Percentiles rank a stretch among this genome's conserved stretches.
Conservation (phyloP, 2,888 invertebrate genomes). For the Drosophila phalerata region DNA sequence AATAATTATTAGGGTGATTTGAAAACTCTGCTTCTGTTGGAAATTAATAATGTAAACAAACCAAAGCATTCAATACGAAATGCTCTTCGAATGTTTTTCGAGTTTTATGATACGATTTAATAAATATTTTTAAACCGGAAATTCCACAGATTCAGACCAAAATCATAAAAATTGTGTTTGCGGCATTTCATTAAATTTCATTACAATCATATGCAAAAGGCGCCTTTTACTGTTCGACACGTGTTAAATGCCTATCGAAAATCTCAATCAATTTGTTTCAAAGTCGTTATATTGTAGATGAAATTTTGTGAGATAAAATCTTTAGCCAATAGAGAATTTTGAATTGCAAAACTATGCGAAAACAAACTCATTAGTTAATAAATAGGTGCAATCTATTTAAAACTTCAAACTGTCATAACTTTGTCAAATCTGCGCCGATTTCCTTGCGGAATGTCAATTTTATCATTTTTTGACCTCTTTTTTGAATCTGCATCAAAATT, state of each 20-base stretch:
- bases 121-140: constrained; percentile 44
- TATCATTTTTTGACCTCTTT: too few relatives aligned
- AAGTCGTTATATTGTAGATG: neutral
- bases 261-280: neutral
- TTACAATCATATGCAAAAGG: constrained; percentile 15
- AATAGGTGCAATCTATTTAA: too few relatives aligned
- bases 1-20: constrained; percentile 39
- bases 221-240: constrained; percentile 39
- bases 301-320: neutral
- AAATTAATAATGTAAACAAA: constrained; percentile 58
- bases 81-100: constrained; percentile 18
- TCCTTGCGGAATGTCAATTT: too few relatives aligned
- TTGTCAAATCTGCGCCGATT: too few relatives aligned
- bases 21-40: constrained; percentile 24
- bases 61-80: constrained; percentile 22
- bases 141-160: constrained; percentile 32
- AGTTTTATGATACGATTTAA: constrained; percentile 58
- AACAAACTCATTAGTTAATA: too few relatives aligned
- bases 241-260: neutral
- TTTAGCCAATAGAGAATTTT: neutral
- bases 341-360: neutral
- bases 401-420: too few relatives aligned
- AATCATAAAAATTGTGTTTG: constrained; percentile 33
- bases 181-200: constrained; percentile 46
- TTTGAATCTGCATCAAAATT: too few relatives aligned